A percentile compares a stretch with the other conserved stretches of the same genome.
These are phyloP conservation scores for Macrochelys suwanniensis DNA, from an alignment of 2,797 vertebrate genomes.

Conservation along the genomic window DNA sequence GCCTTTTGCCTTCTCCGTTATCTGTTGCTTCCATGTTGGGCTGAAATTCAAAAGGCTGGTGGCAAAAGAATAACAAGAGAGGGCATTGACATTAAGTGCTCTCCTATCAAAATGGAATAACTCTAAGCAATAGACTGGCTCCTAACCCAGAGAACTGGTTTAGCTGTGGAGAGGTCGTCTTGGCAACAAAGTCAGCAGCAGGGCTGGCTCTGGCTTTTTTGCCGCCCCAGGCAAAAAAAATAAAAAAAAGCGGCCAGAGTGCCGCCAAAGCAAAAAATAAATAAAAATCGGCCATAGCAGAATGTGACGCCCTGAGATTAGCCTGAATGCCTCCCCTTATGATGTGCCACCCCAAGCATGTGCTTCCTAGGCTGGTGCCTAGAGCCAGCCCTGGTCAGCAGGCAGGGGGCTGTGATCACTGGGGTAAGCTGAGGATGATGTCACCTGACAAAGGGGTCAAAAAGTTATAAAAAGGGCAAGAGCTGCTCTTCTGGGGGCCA, in stretches of 20 bases:
- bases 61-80: not conserved
- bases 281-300: no score
- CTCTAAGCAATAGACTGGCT: not conserved
- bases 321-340: no score
- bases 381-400: not conserved
- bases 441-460: not conserved
- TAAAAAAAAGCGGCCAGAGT: no score
- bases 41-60: not conserved
- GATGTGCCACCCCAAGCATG: no score
- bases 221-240: no score
- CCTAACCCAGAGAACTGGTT: not conserved
- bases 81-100: not conserved
- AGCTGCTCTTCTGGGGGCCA: not conserved
- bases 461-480: not conserved
- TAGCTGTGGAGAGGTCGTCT: not conserved
- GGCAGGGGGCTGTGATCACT: not conserved
- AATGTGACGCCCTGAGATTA: no score
- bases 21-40: not conserved
- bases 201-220: no score
- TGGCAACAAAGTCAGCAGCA: not conserved
- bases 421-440: no score
- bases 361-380: no score
- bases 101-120: not conserved
- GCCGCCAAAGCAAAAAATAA: no score
- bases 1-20: not conserved